Evolutionary conservation across 2,797 vertebrate genomes (phyloP).

Genomic region (Bucorvus abyssinicus): DNA sequence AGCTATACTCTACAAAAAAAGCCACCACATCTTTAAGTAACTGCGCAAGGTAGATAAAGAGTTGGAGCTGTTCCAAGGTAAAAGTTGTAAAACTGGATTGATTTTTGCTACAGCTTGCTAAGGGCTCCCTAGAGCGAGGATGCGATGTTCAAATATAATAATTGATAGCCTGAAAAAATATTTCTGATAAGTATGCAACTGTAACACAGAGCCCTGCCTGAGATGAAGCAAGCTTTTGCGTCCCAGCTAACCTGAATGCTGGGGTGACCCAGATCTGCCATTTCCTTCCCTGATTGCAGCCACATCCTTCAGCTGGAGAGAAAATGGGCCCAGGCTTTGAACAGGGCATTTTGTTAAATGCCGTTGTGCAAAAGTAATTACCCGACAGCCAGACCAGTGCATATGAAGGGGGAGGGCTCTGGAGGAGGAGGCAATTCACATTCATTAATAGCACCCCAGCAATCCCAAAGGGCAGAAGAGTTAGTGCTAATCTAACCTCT

Average conservation of each 20-base stretch:
- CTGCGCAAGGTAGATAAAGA: slow-evolving; percentile 62
- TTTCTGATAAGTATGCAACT: slow-evolving; percentile 67
- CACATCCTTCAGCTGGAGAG: slow-evolving; percentile 69
- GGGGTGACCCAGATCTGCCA: slow-evolving; percentile 77
- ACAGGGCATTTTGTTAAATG: slow-evolving; percentile 84
- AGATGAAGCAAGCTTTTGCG: slow-evolving; percentile 74
- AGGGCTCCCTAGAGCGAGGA: slow-evolving; percentile 76
- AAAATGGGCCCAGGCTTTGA: slow-evolving; percentile 82
- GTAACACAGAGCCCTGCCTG: slow-evolving; percentile 29
- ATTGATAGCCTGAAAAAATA: slow-evolving; percentile 79
- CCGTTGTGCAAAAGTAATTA: slow-evolving; percentile 89
- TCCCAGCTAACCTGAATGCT: slow-evolving; percentile 61
- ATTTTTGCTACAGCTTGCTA: slow-evolving; percentile 79
- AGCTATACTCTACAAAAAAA: slow-evolving; percentile 45
- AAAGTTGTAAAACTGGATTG: slow-evolving; percentile 82
- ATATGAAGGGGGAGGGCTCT: slow-evolving; percentile 51
- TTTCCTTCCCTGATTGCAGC: slow-evolving; percentile 79
- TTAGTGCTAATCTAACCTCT: slow-evolving; percentile 83
- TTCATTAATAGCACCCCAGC: slow-evolving; percentile 86
- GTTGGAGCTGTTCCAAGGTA: slow-evolving; percentile 73
- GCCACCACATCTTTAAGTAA: slow-evolving; percentile 72
- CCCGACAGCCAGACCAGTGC: slow-evolving; percentile 82
- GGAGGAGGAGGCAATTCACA: slow-evolving; percentile 73
- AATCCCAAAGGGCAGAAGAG: slow-evolving; percentile 78
- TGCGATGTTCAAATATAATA: slow-evolving; percentile 76